Conservation (phyloP, 2,797 vertebrate species). For the Sphenopsis melanotis region DNA sequence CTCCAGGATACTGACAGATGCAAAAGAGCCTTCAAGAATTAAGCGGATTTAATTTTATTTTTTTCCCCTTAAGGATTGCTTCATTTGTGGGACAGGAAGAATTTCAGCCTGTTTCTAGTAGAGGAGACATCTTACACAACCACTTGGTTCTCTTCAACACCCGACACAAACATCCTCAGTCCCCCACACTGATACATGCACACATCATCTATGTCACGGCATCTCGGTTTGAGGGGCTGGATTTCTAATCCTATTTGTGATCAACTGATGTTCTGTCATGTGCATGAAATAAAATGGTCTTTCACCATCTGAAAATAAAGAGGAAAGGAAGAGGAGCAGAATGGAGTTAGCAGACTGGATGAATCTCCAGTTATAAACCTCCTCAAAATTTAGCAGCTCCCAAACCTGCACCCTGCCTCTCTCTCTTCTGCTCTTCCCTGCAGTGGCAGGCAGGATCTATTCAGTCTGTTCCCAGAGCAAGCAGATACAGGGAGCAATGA, state of each 20-base stretch:
- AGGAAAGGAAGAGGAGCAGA: not conserved
- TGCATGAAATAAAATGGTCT: not conserved
- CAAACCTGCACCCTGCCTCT: not conserved
- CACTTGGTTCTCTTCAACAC: not conserved
- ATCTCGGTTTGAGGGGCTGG: not conserved
- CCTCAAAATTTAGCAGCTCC: not conserved
- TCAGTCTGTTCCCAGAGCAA: not conserved
- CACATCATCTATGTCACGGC: not conserved
- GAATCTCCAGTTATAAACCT: not conserved
- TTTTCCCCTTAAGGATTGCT: not conserved
- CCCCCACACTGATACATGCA: not conserved
- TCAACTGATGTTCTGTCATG: not conserved
- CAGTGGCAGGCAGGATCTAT: not conserved
- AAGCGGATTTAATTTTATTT: not conserved
- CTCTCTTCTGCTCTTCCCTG: not conserved
- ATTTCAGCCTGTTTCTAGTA: not conserved
- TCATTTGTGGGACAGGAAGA: not conserved
- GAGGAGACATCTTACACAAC: not conserved
- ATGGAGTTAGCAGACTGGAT: not conserved
- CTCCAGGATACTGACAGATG: not conserved
- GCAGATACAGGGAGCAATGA: not conserved
- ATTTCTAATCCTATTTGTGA: not conserved
- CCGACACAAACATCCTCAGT: not conserved
- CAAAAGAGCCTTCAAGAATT: not conserved
- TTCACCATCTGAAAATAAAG: not conserved